phyloP scores from a whole-genome alignment of 2,888 invertebrate species.

The Germaria angustata region DNA sequence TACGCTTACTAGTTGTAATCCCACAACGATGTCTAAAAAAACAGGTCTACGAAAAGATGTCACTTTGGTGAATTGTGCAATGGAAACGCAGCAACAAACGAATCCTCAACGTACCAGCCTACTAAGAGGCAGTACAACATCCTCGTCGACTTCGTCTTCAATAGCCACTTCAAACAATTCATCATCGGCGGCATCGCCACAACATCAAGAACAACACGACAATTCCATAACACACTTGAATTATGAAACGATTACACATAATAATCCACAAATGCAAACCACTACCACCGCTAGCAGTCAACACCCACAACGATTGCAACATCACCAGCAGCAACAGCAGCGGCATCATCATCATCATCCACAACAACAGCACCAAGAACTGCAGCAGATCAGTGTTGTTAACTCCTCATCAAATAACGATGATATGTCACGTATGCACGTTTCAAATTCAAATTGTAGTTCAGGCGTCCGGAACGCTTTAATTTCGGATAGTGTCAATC shows the following conservation, averaged over 20 bases:
- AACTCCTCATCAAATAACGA: conserved; percentile 43
- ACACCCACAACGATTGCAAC: conserved; percentile 27
- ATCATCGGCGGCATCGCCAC: conserved; percentile 51
- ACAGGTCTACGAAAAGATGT: conserved; percentile 78
- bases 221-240: conserved; percentile 45
- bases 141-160: conserved; percentile 52
- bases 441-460: conserved; percentile 66
- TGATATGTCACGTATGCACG: conserved; percentile 43
- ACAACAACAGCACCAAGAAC: conserved; percentile 54
- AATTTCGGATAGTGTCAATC: conserved; percentile 88
- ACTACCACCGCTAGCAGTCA: conserved; percentile 61
- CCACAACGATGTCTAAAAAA: conserved; percentile 68
- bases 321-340: conserved; percentile 54
- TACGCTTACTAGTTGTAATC: conserved; percentile 73
- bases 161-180: conserved; percentile 43
- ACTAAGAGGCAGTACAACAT: conserved; percentile 61
- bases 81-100: conserved; percentile 71
- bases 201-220: conserved; percentile 51
- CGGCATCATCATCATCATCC: too few species aligned
- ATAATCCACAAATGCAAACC: conserved; percentile 37
- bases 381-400: conserved; percentile 36
- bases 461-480: conserved; percentile 82
- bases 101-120: conserved; percentile 54
- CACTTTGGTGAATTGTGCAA: conserved; percentile 79
- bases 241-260: conserved; percentile 50